phyloP scores from a whole-genome alignment of 2,113 vertebrate species.

The Pionites leucogaster region DNA sequence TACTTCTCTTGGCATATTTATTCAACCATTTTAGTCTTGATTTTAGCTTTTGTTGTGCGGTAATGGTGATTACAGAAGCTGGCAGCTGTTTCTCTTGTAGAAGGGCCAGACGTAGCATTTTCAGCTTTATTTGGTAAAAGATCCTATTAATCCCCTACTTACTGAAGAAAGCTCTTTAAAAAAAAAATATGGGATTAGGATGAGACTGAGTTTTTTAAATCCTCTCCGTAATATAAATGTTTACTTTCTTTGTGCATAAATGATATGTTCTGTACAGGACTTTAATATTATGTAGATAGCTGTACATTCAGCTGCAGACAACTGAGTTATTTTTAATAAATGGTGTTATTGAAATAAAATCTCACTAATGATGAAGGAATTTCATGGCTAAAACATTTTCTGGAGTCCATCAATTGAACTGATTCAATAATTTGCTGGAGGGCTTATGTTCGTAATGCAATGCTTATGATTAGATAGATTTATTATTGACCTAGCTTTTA shows the following conservation, averaged over 20 bases:
- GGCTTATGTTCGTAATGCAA: not conserved
- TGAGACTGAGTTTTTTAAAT: not conserved
- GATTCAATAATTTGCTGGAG: not conserved
- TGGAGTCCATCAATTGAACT: not conserved
- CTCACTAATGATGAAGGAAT: not conserved
- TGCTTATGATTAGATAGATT: not conserved
- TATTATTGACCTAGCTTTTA: conserved; percentile 26
- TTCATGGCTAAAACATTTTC: not conserved
- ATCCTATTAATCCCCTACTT: not conserved
- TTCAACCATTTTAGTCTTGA: not conserved
- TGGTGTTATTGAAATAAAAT: not conserved
- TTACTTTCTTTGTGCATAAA: not conserved
- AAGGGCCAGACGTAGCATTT: not conserved
- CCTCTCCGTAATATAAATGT: not conserved
- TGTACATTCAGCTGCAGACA: not conserved
- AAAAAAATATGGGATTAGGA: not conserved
- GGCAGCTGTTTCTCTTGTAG: not conserved
- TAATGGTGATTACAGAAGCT: not conserved
- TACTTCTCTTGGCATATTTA: not conserved
- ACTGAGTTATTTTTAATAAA: not conserved
- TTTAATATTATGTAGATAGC: not conserved
- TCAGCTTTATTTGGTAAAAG: not conserved
- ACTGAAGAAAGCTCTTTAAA: not conserved
- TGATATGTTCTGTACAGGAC: not conserved
- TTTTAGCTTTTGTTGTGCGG: not conserved